Percentiles rank a stretch among this genome's conserved stretches.
phyloP scores from a whole-genome alignment of 2,113 vertebrate species.

The Australoheros scitulus region DNA sequence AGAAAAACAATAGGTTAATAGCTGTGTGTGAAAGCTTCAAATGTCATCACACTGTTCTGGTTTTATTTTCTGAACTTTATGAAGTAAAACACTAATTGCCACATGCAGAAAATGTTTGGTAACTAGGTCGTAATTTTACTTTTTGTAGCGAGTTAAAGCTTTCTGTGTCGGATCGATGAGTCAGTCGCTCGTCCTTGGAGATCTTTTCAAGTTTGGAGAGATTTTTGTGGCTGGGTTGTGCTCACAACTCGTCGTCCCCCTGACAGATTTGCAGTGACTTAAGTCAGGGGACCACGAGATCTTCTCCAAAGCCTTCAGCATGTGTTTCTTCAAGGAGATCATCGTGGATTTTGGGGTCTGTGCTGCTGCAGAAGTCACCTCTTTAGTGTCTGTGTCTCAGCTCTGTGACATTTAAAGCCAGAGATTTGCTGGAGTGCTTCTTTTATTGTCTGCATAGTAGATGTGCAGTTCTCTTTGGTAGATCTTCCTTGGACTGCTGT shows the following conservation, averaged over 20 bases:
- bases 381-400: background rate
- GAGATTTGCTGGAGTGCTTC: background rate
- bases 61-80: background rate
- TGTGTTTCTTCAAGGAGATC: background rate
- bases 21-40: background rate
- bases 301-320: background rate
- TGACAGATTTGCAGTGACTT: conserved; percentile 5
- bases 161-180: background rate
- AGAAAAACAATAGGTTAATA: background rate
- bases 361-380: background rate
- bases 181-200: background rate
- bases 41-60: background rate
- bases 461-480: background rate
- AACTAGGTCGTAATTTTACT: background rate
- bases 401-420: conserved; percentile 8
- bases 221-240: background rate
- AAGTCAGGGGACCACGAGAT: background rate
- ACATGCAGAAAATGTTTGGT: background rate
- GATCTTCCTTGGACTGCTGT: background rate
- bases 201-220: background rate
- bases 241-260: background rate
- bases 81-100: background rate
- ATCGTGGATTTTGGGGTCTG: background rate
- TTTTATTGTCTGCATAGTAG: background rate
- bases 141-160: background rate